Evolutionary conservation across 2,113 vertebrate genomes (phyloP).

Genomic region (Eulacestoma nigropectus): DNA sequence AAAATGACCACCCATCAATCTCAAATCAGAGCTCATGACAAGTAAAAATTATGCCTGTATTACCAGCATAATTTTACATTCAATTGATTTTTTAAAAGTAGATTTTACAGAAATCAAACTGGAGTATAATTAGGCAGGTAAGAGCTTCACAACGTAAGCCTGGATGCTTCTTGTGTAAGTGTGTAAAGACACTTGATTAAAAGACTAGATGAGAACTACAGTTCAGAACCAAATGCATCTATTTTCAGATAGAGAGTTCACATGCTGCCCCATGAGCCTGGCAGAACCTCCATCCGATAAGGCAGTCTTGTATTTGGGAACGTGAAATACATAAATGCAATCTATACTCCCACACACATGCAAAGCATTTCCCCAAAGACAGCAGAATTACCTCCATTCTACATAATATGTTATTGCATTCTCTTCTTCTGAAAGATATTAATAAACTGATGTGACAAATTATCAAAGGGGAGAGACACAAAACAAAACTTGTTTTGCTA

Average conservation of each 20-base stretch:
- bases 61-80: slow-evolving; percentile 16
- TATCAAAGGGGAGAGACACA: neutral
- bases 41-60: slow-evolving; percentile 31
- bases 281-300: neutral
- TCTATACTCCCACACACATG: neutral
- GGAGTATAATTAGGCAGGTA: neutral
- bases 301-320: neutral
- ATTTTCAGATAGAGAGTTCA: slow-evolving; percentile 9
- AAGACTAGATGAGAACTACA: neutral
- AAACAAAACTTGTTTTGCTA: neutral
- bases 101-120: slow-evolving; percentile 20
- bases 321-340: neutral
- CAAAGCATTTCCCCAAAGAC: neutral
- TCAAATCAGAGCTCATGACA: slow-evolving; percentile 29
- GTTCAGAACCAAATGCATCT: neutral
- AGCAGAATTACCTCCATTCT: neutral
- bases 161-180: slow-evolving; percentile 2
- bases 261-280: neutral
- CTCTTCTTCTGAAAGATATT: neutral
- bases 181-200: slow-evolving; percentile 35
- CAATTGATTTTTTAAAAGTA: slow-evolving; percentile 37
- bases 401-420: neutral
- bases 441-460: neutral
- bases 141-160: neutral
- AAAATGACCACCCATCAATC: slow-evolving; percentile 36